Base-by-base conservation (phyloP, 2,113 vertebrate species). In the Gallinago undulata region DNA sequence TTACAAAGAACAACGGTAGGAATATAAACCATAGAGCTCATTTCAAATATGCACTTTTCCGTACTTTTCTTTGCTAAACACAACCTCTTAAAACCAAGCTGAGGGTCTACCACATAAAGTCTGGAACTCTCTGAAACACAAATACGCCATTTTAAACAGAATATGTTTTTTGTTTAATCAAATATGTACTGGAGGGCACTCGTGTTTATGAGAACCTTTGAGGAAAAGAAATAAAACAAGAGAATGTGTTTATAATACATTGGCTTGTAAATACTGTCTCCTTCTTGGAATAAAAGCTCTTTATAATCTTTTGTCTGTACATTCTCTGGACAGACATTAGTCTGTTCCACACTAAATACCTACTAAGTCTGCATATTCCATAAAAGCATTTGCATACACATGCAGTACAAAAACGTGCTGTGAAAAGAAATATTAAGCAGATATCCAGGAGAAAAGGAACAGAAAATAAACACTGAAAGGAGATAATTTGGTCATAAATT, bases 201-300 rank as follows among this genome's bases (percentile, higher is more conserved):
- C 1, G 0, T 90, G 75, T 94, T 96, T 96, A 94, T 4, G 22
- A 89, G 59, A 90, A 88, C 50, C 59, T 92, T 86, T 81, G 88
- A 88, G 0, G 13, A 68, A 92, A 96, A 95, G 73, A 93, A 93
- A 86, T 88, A 92, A 90, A 76, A 89, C 51, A 90, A 87, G 63
- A 94, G 75, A 92, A 84, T 27, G 51, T 94, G 90, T 97, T 95
- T 96, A 83, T 86, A 94, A 94, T 75, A 86, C 11, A 64, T 47
- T 80, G 87, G 67, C 85, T 93, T 95, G 59, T 73, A 90, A 93
- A 83, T 66, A 84, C 55, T 66, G 85, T 94, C 2, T 39, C 62
- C 41, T 70, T 69, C 80, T 82, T 93, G 79, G 92, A 88, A 88
- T 41, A 45, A 85, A 93, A 95, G 14, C 21, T 85, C 72, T 39